Evolutionary conservation across 1,140 invertebrate species (phyloP), one percentile per base, ranked within the genome.

Genomic region (Apocrypta bakeri): DNA sequence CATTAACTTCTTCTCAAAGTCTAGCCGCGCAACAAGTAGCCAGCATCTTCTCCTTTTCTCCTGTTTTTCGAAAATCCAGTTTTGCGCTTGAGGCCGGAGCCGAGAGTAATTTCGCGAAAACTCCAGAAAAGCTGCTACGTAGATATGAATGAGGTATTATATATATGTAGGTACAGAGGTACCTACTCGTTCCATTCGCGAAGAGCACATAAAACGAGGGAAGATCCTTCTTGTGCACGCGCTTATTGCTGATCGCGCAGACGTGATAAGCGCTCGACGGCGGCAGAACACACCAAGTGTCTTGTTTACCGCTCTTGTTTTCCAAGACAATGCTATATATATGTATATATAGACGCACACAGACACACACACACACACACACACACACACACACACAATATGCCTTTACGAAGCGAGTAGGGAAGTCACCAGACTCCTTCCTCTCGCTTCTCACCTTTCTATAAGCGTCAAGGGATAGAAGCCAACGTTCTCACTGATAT

Each of bases 231-330:
- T 3, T n/a, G 24, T 31, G 25, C 25, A n/a, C 73, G 42, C 33
- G 48, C 72, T 8, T n/a, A 4, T 12, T 24, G 21, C 17, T 21
- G 75, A 77, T 77, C 61, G 24, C 33, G 63, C 14, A 21, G 11
- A 78, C 21, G 14, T 68, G 40, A 71, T 79, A 79, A 79, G 40
- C 6, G 24, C 37, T 17, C 31, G 14, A 21, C 66, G 29, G 27
- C 25, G 0, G 24, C 77, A 17, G 42, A 1, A 2, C 9, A 27
- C 25, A 37, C 27, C 6, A 9, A 25, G 17, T 11, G 8, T 17
- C 25, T 82, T 40, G 64, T 48, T 79, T 79, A 56, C 27, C 40
- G 33, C 27, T 71, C 66, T 79, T 17, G 17, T 69, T 79, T 71
- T 33, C 64, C 24, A 69, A 79, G 42, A 79, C 77, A 79, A 79